phyloP scores from a whole-genome alignment of 1,140 invertebrate genomes.

The Drosophila nebulosa region DNA sequence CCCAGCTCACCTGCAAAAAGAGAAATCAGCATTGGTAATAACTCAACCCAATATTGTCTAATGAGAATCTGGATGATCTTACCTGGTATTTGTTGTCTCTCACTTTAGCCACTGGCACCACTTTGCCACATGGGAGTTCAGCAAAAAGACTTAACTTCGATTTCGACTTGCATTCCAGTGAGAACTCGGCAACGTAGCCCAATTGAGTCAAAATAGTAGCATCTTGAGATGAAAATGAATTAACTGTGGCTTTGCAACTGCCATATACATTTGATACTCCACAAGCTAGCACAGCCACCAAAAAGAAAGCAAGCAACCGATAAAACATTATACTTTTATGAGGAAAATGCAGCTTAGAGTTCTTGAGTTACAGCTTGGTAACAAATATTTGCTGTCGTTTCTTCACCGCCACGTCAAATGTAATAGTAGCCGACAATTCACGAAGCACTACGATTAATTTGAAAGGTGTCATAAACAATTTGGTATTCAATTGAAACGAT shows the following conservation, averaged over 20 bases:
- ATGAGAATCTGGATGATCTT: constrained; percentile 6
- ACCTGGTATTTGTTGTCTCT: constrained; percentile 82
- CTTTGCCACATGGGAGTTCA: constrained; percentile 89
- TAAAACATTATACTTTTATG: constrained; percentile 42
- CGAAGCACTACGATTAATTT: no score
- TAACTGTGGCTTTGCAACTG: constrained; percentile 85
- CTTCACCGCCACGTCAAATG: no score
- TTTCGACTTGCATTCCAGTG: constrained; percentile 85
- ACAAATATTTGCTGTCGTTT: no score
- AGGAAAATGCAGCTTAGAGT: background rate
- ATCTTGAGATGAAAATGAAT: constrained; percentile 93
- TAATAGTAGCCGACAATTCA: no score
- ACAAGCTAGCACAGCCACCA: constrained; percentile 36
- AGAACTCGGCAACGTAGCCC: constrained; percentile 89
- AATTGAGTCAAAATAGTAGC: constrained; percentile 93
- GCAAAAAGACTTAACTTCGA: constrained; percentile 89
- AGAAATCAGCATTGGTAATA: background rate
- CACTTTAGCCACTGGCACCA: constrained; percentile 89
- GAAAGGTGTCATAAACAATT: no score
- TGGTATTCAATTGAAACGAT: no score
- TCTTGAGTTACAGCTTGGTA: no score
- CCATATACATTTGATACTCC: constrained; percentile 50
- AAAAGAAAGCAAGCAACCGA: constrained; percentile 44
- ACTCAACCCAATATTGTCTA: background rate
- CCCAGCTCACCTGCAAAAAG: constrained; percentile 91